Evolutionary conservation across 2,113 vertebrate species (phyloP), one percentile per base, ranked within the genome.

Genomic region (Melanerpes formicivorus): DNA sequence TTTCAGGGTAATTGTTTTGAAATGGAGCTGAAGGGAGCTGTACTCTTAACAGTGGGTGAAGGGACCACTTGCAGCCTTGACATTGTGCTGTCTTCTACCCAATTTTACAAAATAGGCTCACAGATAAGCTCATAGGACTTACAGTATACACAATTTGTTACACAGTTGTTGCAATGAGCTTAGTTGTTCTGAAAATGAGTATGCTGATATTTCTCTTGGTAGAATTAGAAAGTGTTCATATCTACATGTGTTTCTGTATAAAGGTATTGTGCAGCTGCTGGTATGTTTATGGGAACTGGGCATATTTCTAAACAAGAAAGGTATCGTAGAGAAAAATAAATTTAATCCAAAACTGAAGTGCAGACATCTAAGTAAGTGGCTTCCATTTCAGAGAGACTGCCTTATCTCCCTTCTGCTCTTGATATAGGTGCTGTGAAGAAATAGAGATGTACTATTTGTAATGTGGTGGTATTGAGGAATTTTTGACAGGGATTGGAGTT

Each of bases 1-100:
- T 77, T 94, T 85, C 81, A 85, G 79, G 56, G 37, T 69, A 80
- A 67, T 83, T 87, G 82, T 80, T 75, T 94, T 83, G 18, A 75
- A 91, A 65, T 56, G 63, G 44, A 90, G 72, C 87, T 89, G 75
- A 87, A 90, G 60, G 2, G 4, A 83, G 56, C 55, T 48, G 64
- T 56, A 4, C 52, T 82, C 27, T 71, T 71, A 25, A 10, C 42
- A 48, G 65, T 19, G 64, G 67, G 42, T 26, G 73, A 80, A 86
- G 48, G 30, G 58, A 26, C 56, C 1, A 1, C 30, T 75, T 54
- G 56, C 67, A 76, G 86, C 72, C 50, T 76, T 86, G 65, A n/a
- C n/a, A 2, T 12, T 60, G 69, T 78, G 62, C 52, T 89, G 30
- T 54, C 10, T 56, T 63, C 59, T 64, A 67, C 79, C 64, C 62